Percentiles rank a stretch among this genome's conserved stretches.
phyloP scores from a whole-genome alignment of 2,113 vertebrate genomes.

The Cettia cetti region DNA sequence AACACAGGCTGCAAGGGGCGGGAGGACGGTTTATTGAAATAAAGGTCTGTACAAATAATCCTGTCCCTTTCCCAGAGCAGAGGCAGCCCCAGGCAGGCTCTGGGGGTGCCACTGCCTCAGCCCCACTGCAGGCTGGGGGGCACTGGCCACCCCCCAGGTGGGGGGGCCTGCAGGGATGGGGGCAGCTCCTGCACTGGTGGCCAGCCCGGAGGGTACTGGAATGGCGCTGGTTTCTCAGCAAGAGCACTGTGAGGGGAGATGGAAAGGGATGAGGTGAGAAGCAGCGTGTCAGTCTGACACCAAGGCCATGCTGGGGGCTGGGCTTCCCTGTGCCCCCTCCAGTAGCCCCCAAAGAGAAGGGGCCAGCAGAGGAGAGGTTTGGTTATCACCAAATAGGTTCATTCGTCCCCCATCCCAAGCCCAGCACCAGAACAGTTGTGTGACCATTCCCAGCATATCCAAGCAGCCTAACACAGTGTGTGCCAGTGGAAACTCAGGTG shows the following conservation, averaged over 20 bases:
- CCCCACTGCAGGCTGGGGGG: constrained; percentile 75
- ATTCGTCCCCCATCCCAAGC: accelerated
- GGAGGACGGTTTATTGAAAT: background rate
- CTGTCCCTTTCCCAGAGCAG: background rate
- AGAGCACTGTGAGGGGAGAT: constrained; percentile 34
- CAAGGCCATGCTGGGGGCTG: background rate
- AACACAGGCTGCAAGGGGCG: accelerated
- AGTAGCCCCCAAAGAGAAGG: background rate
- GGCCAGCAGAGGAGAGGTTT: background rate
- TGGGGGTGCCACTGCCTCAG: constrained; percentile 24
- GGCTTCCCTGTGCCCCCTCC: background rate
- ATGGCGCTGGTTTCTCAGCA: constrained; percentile 37
- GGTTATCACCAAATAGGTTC: background rate
- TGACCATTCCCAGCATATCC: background rate
- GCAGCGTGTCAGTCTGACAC: too few species aligned
- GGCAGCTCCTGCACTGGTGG: constrained; percentile 77
- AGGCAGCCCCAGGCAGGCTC: background rate
- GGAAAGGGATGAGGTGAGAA: background rate
- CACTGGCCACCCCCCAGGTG: constrained; percentile 53
- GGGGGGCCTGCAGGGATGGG: constrained; percentile 74
- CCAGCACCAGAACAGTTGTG: background rate
- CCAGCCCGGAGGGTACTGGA: constrained; percentile 77
- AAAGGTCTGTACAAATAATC: background rate
- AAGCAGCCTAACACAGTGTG: accelerated
- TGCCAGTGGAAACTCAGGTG: background rate